Evolutionary conservation across 2,888 invertebrate species (phyloP).

Genomic region (Pedicia rivosa): DNA sequence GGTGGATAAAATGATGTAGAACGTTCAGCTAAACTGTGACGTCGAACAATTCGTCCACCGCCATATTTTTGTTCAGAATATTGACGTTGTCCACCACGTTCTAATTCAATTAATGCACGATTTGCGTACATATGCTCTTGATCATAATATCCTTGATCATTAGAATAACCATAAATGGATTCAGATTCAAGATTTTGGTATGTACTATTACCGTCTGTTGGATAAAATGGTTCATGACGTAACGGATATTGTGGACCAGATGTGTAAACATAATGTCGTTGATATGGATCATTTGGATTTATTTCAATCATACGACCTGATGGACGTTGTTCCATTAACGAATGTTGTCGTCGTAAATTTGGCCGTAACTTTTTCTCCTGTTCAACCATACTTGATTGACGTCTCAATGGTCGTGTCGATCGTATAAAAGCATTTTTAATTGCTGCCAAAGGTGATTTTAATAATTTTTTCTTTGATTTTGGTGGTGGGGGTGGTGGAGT

Average conservation of each 20-base stretch:
- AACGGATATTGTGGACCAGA: conserved; percentile 1
- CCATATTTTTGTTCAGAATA: conserved; percentile 14
- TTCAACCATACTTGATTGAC: conserved; percentile 31
- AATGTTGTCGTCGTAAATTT: conserved; percentile 25
- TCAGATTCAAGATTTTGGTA: conserved; percentile 28
- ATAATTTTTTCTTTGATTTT: conserved; percentile 26
- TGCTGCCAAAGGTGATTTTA: conserved; percentile 27
- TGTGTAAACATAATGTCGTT: not conserved
- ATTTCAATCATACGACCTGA: conserved; percentile 4
- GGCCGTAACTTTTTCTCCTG: conserved; percentile 24
- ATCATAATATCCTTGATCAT: conserved; percentile 19
- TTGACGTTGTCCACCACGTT: conserved; percentile 19
- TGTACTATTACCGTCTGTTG: conserved; percentile 23
- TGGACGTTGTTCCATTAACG: conserved; percentile 28
- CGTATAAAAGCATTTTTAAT: conserved; percentile 29
- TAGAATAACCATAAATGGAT: conserved; percentile 27
- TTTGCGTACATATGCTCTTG: conserved; percentile 26
- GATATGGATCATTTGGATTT: conserved; percentile 2
- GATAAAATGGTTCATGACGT: conserved; percentile 13
- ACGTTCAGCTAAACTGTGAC: conserved; percentile 30
- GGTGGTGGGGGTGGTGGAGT: conserved; percentile 23
- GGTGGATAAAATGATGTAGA: conserved; percentile 6
- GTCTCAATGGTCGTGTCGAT: conserved; percentile 25
- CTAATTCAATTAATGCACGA: conserved; percentile 28
- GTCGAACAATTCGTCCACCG: conserved; percentile 22